A percentile compares a stretch with the other conserved stretches of the same genome.
Conservation (phyloP, 2,113 vertebrate species). For the Eurypyga helias region DNA sequence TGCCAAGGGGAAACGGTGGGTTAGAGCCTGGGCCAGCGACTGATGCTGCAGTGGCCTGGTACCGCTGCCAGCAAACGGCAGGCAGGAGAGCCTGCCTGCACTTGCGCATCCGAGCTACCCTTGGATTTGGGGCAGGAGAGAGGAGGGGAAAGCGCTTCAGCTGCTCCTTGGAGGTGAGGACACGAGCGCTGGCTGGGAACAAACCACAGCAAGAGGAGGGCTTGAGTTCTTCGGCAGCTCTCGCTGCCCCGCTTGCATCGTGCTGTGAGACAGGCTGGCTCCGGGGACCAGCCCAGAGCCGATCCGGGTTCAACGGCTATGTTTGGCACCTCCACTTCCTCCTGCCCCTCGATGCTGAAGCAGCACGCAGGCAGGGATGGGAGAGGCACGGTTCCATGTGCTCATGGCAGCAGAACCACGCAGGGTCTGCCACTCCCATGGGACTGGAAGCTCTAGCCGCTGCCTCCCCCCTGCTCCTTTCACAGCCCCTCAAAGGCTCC, state of each 20-base stretch:
- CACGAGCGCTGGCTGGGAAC: no score
- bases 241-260: fast-evolving
- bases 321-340: no score
- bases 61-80: not conserved
- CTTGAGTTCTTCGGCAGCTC: not conserved
- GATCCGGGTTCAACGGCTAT: not conserved
- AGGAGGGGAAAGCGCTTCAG: not conserved
- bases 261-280: not conserved
- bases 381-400: fast-evolving
- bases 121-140: not conserved
- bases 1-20: not conserved
- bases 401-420: not conserved
- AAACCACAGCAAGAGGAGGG: not conserved
- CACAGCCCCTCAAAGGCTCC: not conserved
- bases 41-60: not conserved
- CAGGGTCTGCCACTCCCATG: not conserved
- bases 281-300: not conserved
- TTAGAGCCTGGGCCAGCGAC: not conserved
- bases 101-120: not conserved
- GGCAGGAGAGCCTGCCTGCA: not conserved
- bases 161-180: not conserved
- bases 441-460: not conserved
- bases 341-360: not conserved
- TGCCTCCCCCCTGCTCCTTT: not conserved
- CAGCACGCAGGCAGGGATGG: not conserved